Conservation (phyloP, 35 echinoderm and acorn worm genomes). For the Eucidaris tribuloides region DNA sequence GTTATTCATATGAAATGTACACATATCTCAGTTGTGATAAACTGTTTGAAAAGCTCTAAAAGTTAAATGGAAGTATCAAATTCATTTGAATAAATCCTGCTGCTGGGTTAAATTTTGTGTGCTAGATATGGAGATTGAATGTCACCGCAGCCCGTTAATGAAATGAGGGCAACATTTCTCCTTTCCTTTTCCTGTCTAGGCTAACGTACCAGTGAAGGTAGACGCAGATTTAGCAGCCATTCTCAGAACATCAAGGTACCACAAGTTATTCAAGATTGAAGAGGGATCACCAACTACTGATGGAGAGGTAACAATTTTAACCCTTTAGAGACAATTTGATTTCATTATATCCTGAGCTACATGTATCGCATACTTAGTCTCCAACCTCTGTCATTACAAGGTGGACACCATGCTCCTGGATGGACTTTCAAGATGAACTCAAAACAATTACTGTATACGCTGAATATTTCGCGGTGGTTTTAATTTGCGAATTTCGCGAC, state of each 20-base stretch:
- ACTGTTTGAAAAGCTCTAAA: not conserved
- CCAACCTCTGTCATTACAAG: no score
- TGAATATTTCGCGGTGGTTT: no score
- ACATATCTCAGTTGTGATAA: no score
- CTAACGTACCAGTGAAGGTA: constrained; percentile 4
- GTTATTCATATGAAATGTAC: no score
- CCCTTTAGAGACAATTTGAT: no score
- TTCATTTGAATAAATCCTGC: not conserved
- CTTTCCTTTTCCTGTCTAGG: not conserved
- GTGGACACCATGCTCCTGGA: no score
- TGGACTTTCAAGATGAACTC: no score
- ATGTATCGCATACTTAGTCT: no score
- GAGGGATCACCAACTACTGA: not conserved
- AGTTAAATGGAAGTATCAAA: not conserved
- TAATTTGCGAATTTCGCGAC: no score
- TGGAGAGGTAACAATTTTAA: constrained; percentile 1
- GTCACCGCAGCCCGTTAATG: not conserved
- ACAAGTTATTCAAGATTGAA: not conserved
- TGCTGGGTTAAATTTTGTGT: not conserved
- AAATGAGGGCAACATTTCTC: not conserved
- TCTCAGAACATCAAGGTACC: not conserved
- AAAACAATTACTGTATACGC: no score
- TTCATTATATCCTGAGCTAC: no score
- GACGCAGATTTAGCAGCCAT: not conserved
- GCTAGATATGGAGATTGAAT: not conserved